phyloP scores from a whole-genome alignment of 2,888 invertebrate genomes.

The Acrobasis suavella region DNA sequence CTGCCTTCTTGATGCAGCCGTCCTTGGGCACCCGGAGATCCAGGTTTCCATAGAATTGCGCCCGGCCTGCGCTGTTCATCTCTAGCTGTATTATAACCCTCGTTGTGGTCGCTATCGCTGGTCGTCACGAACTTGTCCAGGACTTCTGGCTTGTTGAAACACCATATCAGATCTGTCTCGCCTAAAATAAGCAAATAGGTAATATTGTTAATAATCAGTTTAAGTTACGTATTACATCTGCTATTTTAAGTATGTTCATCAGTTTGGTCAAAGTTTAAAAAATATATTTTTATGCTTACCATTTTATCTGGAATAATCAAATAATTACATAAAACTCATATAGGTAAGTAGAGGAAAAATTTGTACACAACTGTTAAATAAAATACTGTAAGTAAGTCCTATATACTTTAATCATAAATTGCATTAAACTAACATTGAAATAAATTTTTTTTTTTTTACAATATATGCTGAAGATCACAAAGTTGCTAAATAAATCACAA shows the following conservation, averaged over 20 bases:
- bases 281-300: no score
- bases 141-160: constrained; percentile 84
- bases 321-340: no score
- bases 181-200: constrained; percentile 57
- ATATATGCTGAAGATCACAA: constrained; percentile 16
- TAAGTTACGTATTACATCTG: not conserved
- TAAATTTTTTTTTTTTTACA: no score
- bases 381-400: constrained; percentile 2
- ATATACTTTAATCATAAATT: constrained; percentile 25
- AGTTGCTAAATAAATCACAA: not conserved
- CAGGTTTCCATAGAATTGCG: constrained; percentile 87
- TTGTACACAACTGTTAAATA: not conserved
- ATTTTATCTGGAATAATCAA: no score
- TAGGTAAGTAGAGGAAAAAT: constrained; percentile 35
- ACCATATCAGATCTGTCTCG: constrained; percentile 89
- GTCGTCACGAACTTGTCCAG: constrained; percentile 88
- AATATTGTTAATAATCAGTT: no score
- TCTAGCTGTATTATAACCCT: constrained; percentile 91
- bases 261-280: no score
- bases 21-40: constrained; percentile 89
- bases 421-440: constrained; percentile 22
- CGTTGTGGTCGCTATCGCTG: constrained; percentile 90
- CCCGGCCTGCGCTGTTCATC: constrained; percentile 86
- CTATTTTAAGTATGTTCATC: no score
- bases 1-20: constrained; percentile 88